Evolutionary conservation across 2,797 vertebrate species (phyloP).

Genomic region (Oceanodroma leucorhoa): DNA sequence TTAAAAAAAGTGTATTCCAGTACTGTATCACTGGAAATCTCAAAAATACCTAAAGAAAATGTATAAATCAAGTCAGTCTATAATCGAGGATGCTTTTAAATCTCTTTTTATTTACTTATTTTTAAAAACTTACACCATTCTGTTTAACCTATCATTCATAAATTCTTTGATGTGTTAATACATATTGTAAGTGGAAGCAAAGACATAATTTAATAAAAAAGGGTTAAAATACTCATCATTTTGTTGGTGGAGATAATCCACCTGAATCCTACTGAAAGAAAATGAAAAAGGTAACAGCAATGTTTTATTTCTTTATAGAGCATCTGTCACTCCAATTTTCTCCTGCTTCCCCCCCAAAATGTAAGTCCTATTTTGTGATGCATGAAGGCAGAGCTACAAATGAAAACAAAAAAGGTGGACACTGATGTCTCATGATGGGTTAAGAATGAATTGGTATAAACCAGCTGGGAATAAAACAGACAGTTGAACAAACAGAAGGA

Average conservation of each 20-base stretch:
- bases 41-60: not conserved
- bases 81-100: not conserved
- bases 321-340: constrained; percentile 60
- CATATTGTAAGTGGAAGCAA: not conserved
- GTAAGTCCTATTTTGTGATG: not conserved
- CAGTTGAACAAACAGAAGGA: not conserved
- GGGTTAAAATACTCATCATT: constrained; percentile 58
- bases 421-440: accelerated
- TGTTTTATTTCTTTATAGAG: constrained; percentile 35
- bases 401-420: not conserved
- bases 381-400: not conserved
- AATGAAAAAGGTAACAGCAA: constrained; percentile 59
- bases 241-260: constrained; percentile 67
- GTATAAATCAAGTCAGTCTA: not conserved
- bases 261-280: constrained; percentile 62
- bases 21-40: not conserved
- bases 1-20: not conserved
- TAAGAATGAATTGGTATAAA: not conserved
- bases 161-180: not conserved
- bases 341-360: not conserved
- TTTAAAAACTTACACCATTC: not conserved
- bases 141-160: not conserved
- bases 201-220: constrained; percentile 24
- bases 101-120: not conserved
- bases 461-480: not conserved